These are phyloP conservation scores for Nematopogon swammerdamellus DNA, from an alignment of 2,888 invertebrate genomes.

Conservation along the genomic window DNA sequence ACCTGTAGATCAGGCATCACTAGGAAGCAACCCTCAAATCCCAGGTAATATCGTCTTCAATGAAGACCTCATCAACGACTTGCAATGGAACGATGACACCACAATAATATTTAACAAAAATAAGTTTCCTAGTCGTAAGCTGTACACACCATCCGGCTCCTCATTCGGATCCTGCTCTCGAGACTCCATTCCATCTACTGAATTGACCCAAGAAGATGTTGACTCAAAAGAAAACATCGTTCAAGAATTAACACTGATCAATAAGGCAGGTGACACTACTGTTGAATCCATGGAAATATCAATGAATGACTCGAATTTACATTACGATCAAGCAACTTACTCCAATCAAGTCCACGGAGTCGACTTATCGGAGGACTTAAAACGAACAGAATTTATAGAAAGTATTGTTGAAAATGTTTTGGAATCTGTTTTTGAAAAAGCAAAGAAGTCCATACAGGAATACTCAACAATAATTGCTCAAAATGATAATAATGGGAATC, in stretches of 20 bases:
- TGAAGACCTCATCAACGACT: constrained; percentile 39
- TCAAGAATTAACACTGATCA: background rate
- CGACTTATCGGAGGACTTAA: no score
- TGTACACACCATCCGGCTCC: constrained; percentile 13
- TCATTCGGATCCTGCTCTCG: background rate
- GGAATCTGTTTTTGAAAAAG: background rate
- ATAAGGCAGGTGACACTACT: constrained; percentile 18
- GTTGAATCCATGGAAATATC: constrained; percentile 42
- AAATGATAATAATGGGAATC: background rate
- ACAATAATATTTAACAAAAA: constrained; percentile 37
- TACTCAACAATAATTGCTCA: background rate
- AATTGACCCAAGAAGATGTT: background rate
- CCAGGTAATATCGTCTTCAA: constrained; percentile 35
- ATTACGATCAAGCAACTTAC: background rate
- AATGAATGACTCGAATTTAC: constrained; percentile 24
- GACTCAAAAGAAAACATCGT: background rate
- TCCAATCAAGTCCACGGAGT: background rate
- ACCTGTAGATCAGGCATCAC: constrained; percentile 14
- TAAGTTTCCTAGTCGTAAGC: constrained; percentile 37
- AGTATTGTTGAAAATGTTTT: background rate
- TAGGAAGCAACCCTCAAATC: constrained; percentile 30
- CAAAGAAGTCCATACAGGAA: background rate
- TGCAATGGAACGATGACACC: constrained; percentile 44
- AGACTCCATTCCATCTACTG: background rate
- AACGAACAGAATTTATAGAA: background rate